phyloP scores from a whole-genome alignment of 2,113 vertebrate genomes.

The Epinephelus fuscoguttatus region DNA sequence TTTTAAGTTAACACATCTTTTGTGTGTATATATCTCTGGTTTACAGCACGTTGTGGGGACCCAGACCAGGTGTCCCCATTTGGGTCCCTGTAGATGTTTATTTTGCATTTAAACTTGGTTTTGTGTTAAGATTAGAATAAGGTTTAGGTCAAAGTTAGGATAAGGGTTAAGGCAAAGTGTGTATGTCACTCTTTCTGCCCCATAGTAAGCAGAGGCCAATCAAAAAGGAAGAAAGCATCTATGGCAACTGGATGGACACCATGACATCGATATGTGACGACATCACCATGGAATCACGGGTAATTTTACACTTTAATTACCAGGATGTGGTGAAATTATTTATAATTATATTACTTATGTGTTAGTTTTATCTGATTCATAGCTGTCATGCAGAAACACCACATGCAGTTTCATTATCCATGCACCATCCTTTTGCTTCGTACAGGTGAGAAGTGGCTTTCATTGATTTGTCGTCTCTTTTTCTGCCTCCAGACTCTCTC shows the following conservation, averaged over 20 bases:
- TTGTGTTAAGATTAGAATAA: background rate
- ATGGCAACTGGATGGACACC: conserved; percentile 85
- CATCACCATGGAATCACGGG: conserved; percentile 69
- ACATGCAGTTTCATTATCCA: too few relatives aligned
- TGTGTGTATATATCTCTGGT: background rate
- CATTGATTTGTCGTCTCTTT: too few relatives aligned
- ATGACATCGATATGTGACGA: conserved; percentile 83
- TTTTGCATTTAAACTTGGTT: background rate
- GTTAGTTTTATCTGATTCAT: background rate
- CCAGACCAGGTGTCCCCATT: background rate
- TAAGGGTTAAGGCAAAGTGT: too few relatives aligned
- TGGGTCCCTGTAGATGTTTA: background rate
- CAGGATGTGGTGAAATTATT: background rate
- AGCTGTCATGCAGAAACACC: too few relatives aligned
- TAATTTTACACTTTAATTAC: conserved; percentile 28
- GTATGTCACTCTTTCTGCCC: background rate
- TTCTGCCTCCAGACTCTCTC: conserved; percentile 70
- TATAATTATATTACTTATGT: background rate
- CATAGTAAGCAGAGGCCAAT: conserved; percentile 74
- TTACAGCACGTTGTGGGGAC: background rate
- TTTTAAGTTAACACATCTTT: background rate
- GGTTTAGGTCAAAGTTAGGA: too few relatives aligned
- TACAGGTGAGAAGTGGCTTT: too few relatives aligned
- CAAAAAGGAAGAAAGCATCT: conserved; percentile 79
- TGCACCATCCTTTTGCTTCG: too few relatives aligned